These are phyloP conservation scores for Galeopterus variegatus DNA, from an alignment of 2,113 vertebrate species.

Conservation along the genomic window DNA sequence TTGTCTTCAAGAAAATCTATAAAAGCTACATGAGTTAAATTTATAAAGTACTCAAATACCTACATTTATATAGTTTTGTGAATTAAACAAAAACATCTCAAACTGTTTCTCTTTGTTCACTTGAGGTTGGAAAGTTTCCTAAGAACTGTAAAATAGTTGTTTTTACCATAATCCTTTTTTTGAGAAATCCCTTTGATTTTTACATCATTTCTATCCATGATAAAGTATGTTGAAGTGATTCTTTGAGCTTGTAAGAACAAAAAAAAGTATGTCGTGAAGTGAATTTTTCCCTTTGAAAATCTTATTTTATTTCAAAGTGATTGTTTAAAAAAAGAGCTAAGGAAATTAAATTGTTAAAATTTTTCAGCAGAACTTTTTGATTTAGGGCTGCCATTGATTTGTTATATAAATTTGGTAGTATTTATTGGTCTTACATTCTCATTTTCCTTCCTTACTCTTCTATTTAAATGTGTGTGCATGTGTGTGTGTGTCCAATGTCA, in stretches of 20 bases:
- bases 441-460: neutral
- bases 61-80: neutral
- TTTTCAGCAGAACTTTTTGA: conserved; percentile 39
- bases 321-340: neutral
- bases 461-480: neutral
- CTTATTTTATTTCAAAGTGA: conserved; percentile 29
- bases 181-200: neutral
- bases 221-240: conserved; percentile 21
- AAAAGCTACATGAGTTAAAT: neutral
- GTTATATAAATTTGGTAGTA: conserved; percentile 23
- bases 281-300: conserved; percentile 5
- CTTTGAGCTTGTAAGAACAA: too few relatives aligned
- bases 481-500: neutral
- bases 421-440: neutral
- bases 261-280: neutral
- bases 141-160: neutral
- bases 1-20: conserved; percentile 41
- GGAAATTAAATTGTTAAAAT: conserved; percentile 1
- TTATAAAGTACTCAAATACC: neutral
- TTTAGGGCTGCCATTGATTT: conserved; percentile 45
- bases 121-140: neutral
- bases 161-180: neutral
- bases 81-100: neutral
- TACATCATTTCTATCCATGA: conserved; percentile 8
- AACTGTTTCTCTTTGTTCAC: conserved; percentile 19